A percentile compares a stretch with the other conserved stretches of the same genome.
These are phyloP conservation scores for Tribolium castaneum DNA, from an alignment of 1,140 invertebrate species.

Conservation along the genomic window DNA sequence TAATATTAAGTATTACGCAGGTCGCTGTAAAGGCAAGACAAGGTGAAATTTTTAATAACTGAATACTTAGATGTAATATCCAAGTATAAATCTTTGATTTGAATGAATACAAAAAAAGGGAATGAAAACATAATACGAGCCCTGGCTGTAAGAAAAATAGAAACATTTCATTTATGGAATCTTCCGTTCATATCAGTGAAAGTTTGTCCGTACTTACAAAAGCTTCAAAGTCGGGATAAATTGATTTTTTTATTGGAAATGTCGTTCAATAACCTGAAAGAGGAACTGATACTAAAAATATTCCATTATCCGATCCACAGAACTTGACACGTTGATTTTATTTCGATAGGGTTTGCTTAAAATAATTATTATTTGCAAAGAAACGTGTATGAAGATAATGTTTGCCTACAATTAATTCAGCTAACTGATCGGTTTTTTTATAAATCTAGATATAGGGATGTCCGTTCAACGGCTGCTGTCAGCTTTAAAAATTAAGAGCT, in stretches of 20 bases:
- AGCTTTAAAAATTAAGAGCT: neutral
- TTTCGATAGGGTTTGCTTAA: too few relatives aligned
- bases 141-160: neutral
- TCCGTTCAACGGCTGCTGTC: neutral
- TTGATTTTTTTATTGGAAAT: neutral
- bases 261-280: neutral
- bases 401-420: too few relatives aligned
- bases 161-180: neutral
- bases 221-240: neutral
- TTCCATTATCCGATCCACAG: neutral
- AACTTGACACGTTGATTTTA: too few relatives aligned
- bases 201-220: neutral
- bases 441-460: neutral
- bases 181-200: neutral
- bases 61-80: too few relatives aligned
- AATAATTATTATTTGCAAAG: too few relatives aligned
- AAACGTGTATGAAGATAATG: too few relatives aligned
- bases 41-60: neutral
- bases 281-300: neutral
- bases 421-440: too few relatives aligned
- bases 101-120: too few relatives aligned
- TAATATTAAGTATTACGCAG: too few relatives aligned
- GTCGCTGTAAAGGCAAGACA: too few relatives aligned
- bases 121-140: too few relatives aligned
- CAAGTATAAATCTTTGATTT: too few relatives aligned